Evolutionary conservation across 1,140 invertebrate genomes (phyloP), one percentile per base, ranked within the genome.

Genomic region (Dreissena polymorpha): DNA sequence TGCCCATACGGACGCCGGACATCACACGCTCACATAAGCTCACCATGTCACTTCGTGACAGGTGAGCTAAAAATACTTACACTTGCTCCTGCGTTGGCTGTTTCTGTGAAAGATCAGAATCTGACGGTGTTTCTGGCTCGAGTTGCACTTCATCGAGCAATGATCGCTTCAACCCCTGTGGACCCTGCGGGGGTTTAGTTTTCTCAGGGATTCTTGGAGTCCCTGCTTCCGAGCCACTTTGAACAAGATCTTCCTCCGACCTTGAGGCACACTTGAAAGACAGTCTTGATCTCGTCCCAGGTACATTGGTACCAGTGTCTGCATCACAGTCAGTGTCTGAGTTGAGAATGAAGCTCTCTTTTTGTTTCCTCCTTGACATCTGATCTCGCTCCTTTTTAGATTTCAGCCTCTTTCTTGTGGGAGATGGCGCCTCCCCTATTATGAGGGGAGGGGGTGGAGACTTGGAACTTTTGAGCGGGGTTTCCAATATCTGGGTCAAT

Each of bases 111-210:
- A 25, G 57, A 27, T 78, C 76, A 0, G 67, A 78, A 74, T 82
- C 79, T 23, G 81, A 83, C 0, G 49, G 73, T 0, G 81, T 83
- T 27, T 76, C 73, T 25, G 81, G 76, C 29, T 83, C 81, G 5
- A 83, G 57, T 57, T 83, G 73, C 18, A 83, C 81, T 27, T 83
- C 81, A 71, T 83, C 81, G 16, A 83, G 57, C 25, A 83, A 50
- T 39, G 77, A 80, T 49, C 23, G 12, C 18, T 72, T 72, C n/a
- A 72, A 16, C 67, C 16, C 67, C 16, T n/a, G 16, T 60, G 16
- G 16, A 23, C 16, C 16, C 57, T 60, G 57, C 16, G 16, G 16
- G 21, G 57, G 57, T 39, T 64, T 55, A 74, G 49, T 60, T 65
- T 23, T 14, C 16, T 60, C 77, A n/a, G 29, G 18, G 23, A 68